Evolutionary conservation across 2,888 invertebrate species (phyloP).

Genomic region (Gnatocerus cornutus): DNA sequence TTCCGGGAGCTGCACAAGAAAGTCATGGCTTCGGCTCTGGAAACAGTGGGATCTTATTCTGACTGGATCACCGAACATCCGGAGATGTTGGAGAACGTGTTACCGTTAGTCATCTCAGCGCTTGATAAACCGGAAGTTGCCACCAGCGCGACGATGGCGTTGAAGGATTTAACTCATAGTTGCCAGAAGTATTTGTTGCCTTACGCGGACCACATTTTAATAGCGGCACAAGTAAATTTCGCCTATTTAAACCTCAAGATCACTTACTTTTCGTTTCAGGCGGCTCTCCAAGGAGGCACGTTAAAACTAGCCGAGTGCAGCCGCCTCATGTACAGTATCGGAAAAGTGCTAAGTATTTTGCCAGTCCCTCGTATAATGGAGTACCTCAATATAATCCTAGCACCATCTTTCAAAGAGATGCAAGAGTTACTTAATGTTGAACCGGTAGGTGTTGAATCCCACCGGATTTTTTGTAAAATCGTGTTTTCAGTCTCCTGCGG

Average conservation of each 20-base stretch:
- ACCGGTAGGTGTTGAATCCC: constrained; percentile 69
- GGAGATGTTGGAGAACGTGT: constrained; percentile 77
- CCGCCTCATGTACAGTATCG: constrained; percentile 84
- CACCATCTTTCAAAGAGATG: constrained; percentile 79
- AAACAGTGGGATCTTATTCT: constrained; percentile 88
- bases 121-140: constrained; percentile 80
- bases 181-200: constrained; percentile 84
- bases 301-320: constrained; percentile 80
- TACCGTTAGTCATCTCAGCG: constrained; percentile 81
- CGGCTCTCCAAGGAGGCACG: constrained; percentile 73
- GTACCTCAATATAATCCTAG: constrained; percentile 81
- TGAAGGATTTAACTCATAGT: constrained; percentile 90
- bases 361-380: constrained; percentile 78
- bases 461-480: neutral
- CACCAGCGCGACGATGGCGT: constrained; percentile 88
- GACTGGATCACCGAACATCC: constrained; percentile 88
- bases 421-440: constrained; percentile 72
- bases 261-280: constrained; percentile 65
- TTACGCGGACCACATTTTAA: constrained; percentile 84
- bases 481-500: constrained; percentile 70
- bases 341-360: constrained; percentile 81
- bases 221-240: constrained; percentile 76
- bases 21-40: constrained; percentile 82
- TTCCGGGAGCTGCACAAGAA: constrained; percentile 76
- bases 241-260: neutral